Conservation (phyloP, 2,113 vertebrate species). For the Pan paniscus region DNA sequence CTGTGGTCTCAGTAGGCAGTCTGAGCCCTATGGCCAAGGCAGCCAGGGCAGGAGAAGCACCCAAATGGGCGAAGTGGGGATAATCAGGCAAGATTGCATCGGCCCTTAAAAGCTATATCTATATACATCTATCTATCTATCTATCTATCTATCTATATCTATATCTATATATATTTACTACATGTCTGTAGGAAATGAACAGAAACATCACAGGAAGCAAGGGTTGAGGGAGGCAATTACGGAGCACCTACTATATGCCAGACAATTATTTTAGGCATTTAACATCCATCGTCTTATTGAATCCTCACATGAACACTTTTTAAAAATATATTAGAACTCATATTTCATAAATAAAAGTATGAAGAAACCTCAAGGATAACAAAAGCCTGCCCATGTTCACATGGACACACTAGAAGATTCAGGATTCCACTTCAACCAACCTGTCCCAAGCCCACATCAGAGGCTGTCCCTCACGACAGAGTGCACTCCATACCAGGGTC, state of each 20-base stretch:
- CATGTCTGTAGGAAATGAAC: not conserved
- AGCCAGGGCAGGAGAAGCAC: accelerated
- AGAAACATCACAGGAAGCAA: not conserved
- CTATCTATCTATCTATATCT: too few species aligned
- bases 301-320: not conserved
- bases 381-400: not conserved
- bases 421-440: not conserved
- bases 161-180: not conserved
- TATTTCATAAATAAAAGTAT: not conserved
- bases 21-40: not conserved
- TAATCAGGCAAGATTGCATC: not conserved
- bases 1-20: not conserved
- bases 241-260: not conserved
- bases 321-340: not conserved
- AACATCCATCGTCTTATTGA: not conserved
- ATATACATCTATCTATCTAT: too few species aligned
- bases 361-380: not conserved
- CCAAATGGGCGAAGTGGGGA: not conserved
- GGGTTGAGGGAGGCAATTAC: not conserved
- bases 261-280: not conserved
- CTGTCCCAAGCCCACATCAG: accelerated
- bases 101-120: not conserved
- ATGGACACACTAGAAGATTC: not conserved
- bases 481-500: not conserved
- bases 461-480: not conserved